Percentiles rank a stretch among this genome's conserved stretches.
Evolutionary conservation across 2,888 invertebrate species (phyloP).

Genomic region (Drosophila merina): DNA sequence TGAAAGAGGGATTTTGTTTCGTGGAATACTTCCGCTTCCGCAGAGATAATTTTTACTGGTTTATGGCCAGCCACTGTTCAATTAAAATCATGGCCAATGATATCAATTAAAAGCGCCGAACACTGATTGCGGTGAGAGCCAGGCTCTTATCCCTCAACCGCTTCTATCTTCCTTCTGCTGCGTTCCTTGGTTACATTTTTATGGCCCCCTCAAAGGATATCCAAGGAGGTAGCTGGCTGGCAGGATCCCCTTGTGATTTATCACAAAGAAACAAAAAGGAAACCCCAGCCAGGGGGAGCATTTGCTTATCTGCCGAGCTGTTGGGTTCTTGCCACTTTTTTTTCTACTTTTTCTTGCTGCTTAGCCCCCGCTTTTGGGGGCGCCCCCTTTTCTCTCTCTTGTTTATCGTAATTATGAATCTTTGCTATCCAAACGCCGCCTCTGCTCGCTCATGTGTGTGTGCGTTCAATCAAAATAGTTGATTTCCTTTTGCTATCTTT

Average conservation of each 20-base stretch:
- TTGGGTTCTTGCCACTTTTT: constrained; percentile 28
- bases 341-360: not conserved
- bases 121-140: constrained; percentile 62
- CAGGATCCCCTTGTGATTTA: constrained; percentile 46
- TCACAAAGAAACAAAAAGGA: constrained; percentile 45
- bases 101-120: constrained; percentile 66
- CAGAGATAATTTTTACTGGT: constrained; percentile 52
- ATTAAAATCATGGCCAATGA: constrained; percentile 71
- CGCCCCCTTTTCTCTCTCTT: constrained; percentile 1
- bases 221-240: not conserved
- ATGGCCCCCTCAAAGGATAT: constrained; percentile 30
- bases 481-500: constrained; percentile 34
- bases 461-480: constrained; percentile 54
- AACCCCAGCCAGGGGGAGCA: constrained; percentile 42
- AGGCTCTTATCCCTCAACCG: constrained; percentile 16
- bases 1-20: constrained; percentile 19
- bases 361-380: not conserved
- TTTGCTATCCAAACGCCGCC: constrained; percentile 47
- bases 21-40: constrained; percentile 12
- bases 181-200: constrained; percentile 16
- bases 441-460: constrained; percentile 44
- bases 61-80: constrained; percentile 67
- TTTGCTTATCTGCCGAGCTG: constrained; percentile 56
- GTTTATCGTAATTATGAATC: constrained; percentile 63
- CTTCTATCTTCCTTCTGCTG: not conserved